Conservation (phyloP, 2,888 invertebrate species). For the Nematopogon swammerdamellus region DNA sequence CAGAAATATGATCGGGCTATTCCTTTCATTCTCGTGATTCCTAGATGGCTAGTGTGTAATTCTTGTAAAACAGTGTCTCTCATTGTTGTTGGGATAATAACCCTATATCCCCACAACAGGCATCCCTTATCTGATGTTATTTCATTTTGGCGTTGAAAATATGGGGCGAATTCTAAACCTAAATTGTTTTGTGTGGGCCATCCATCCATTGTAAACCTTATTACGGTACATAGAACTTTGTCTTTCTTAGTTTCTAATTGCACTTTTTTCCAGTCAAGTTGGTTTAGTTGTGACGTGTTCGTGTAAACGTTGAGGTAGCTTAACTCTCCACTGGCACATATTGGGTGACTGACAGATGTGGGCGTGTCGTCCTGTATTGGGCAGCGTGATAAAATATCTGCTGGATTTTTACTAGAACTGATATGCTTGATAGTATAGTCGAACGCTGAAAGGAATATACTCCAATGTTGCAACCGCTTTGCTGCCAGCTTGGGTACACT, state of each 20-base stretch:
- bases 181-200: constrained; percentile 7
- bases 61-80: constrained; percentile 4
- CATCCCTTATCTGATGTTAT: constrained; percentile 2
- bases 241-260: constrained; percentile 8
- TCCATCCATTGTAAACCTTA: constrained; percentile 4
- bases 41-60: constrained; percentile 8
- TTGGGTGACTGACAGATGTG: too few species aligned
- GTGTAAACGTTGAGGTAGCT: constrained; percentile 1
- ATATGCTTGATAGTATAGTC: constrained; percentile 11
- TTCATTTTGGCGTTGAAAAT: not conserved
- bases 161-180: constrained; percentile 3
- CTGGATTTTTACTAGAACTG: constrained; percentile 8
- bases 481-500: constrained; percentile 20
- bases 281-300: constrained; percentile 1
- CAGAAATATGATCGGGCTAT: constrained; percentile 8
- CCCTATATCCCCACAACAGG: constrained; percentile 8
- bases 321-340: too few species aligned
- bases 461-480: constrained; percentile 15
- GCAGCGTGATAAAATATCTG: constrained; percentile 10
- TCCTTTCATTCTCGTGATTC: constrained; percentile 7
- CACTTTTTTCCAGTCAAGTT: constrained; percentile 7
- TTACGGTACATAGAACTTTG: constrained; percentile 2
- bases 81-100: constrained; percentile 5
- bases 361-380: constrained; percentile 1
- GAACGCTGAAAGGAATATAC: constrained; percentile 13